Percentiles rank a stretch among this genome's conserved stretches.
Conservation (phyloP, 2,113 vertebrate species). For the Mormyrus lacerda region DNA sequence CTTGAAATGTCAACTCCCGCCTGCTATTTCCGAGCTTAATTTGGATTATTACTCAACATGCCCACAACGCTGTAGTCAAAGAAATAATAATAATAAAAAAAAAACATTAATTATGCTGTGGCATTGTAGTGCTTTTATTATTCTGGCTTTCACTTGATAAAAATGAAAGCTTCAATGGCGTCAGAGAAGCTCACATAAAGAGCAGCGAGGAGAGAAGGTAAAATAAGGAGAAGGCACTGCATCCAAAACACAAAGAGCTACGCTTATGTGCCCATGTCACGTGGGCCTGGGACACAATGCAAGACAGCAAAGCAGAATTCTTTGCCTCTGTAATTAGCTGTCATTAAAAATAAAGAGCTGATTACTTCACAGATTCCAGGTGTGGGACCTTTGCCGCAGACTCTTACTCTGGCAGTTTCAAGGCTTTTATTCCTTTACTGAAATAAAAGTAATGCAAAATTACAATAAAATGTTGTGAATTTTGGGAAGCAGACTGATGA, state of each 20-base stretch:
- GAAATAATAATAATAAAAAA: slow-evolving; percentile 33
- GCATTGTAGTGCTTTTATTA: background rate
- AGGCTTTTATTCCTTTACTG: background rate
- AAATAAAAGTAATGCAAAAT: background rate
- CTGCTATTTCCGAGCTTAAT: slow-evolving; percentile 57
- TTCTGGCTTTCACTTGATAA: background rate
- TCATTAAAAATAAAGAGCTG: background rate
- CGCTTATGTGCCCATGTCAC: background rate
- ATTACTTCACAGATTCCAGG: background rate
- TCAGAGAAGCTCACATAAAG: background rate
- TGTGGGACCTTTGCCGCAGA: background rate
- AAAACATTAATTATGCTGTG: slow-evolving; percentile 9
- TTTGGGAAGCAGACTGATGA: background rate
- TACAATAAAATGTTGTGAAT: background rate
- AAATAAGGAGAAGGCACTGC: background rate
- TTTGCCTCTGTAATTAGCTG: slow-evolving; percentile 3
- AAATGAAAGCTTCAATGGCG: background rate
- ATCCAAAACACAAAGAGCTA: background rate
- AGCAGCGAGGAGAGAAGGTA: background rate
- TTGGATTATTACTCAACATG: slow-evolving; percentile 59
- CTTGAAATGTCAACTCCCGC: slow-evolving; percentile 57
- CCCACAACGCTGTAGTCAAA: slow-evolving; percentile 41
- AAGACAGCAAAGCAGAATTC: background rate
- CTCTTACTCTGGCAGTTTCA: background rate
- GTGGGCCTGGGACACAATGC: background rate